These are phyloP conservation scores for Mus minutoides DNA, from an alignment of 2,797 vertebrate genomes.

Conservation along the genomic window DNA sequence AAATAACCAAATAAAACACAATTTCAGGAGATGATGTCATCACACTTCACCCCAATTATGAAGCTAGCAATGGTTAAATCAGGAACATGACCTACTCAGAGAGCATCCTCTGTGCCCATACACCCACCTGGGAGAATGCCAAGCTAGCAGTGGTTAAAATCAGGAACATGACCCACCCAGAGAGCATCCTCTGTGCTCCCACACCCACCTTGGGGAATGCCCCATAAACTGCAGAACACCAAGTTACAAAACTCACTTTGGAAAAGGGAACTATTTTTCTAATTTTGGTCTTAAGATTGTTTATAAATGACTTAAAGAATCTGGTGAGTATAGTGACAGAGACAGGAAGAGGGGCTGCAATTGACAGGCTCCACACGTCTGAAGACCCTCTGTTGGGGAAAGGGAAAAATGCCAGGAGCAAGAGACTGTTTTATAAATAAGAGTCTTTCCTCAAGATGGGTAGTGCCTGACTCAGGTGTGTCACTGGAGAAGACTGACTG, in stretches of 20 bases:
- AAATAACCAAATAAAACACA: conserved; percentile 41
- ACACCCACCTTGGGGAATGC: conserved; percentile 13
- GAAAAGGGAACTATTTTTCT: background rate
- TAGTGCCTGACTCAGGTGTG: conserved; percentile 69
- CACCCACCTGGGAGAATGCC: conserved; percentile 2
- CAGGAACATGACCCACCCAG: conserved; percentile 43
- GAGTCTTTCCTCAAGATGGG: conserved; percentile 27
- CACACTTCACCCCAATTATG: conserved; percentile 22
- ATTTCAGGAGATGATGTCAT: conserved; percentile 41
- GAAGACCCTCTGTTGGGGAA: too few species aligned
- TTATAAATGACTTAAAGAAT: too few species aligned
- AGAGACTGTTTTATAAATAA: conserved; percentile 54
- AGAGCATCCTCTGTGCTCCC: background rate
- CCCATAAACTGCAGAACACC: conserved; percentile 23
- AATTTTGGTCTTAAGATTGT: too few species aligned
- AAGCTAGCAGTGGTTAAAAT: conserved; percentile 46
- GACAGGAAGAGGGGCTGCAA: too few species aligned
- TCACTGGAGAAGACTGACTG: conserved; percentile 55
- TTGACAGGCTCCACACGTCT: too few species aligned
- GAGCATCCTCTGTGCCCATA: conserved; percentile 8
- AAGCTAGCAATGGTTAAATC: conserved; percentile 58
- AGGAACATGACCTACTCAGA: conserved; percentile 32
- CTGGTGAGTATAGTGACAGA: too few species aligned
- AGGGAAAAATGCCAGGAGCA: too few species aligned
- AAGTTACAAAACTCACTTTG: conserved; percentile 57